phyloP scores from a whole-genome alignment of 2,113 vertebrate genomes.

The Psilopogon haemacephalus region DNA sequence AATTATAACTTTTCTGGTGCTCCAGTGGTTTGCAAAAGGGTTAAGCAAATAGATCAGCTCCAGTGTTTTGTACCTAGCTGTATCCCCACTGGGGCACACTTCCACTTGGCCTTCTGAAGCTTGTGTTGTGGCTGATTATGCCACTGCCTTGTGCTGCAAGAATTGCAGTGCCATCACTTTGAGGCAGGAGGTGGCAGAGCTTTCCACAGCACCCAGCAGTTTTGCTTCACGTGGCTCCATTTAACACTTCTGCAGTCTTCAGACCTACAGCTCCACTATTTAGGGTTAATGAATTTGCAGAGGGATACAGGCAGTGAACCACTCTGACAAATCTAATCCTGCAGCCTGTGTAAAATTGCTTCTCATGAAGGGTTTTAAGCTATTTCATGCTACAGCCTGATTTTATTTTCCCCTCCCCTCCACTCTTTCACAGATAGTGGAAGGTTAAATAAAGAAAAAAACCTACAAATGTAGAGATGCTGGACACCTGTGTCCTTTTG shows the following conservation, averaged over 20 bases:
- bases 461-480: neutral
- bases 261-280: neutral
- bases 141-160: neutral
- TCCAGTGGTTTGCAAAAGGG: neutral
- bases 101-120: neutral
- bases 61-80: neutral
- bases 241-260: neutral
- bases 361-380: neutral
- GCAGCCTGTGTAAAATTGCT: neutral
- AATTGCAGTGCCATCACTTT: neutral
- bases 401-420: neutral
- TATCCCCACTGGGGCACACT: neutral
- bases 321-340: neutral
- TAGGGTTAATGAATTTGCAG: neutral
- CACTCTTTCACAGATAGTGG: neutral
- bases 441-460: neutral
- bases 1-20: neutral
- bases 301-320: neutral
- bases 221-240: neutral
- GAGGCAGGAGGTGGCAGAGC: neutral
- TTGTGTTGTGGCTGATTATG: neutral
- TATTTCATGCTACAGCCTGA: neutral
- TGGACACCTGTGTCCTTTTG: neutral
- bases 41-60: neutral
- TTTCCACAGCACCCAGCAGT: neutral